These are phyloP conservation scores for Cygnus atratus DNA, from an alignment of 2,113 vertebrate genomes.

Conservation along the genomic window DNA sequence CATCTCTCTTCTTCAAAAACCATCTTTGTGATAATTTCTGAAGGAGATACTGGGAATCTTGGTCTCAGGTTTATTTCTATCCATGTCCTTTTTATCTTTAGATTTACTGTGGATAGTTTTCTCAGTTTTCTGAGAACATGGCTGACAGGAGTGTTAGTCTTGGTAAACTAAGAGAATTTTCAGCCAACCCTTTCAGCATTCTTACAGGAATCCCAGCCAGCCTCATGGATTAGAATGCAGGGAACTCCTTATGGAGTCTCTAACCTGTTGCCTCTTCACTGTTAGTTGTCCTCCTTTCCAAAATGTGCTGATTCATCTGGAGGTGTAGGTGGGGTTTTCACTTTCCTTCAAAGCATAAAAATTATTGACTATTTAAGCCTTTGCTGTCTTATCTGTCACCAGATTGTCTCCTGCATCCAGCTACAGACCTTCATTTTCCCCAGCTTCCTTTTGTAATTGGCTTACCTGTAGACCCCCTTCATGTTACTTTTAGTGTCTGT, in stretches of 20 bases:
- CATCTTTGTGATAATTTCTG: not conserved
- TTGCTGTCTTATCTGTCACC: not conserved
- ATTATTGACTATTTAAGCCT: not conserved
- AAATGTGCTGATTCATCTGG: not conserved
- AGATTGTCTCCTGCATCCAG: not conserved
- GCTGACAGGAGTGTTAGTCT: not conserved
- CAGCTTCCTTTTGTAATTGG: not conserved
- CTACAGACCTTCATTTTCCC: not conserved
- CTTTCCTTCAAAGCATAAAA: not conserved
- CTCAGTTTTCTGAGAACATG: fast-evolving
- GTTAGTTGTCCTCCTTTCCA: not conserved
- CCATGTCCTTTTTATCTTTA: not conserved
- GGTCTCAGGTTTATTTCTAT: not conserved
- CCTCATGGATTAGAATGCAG: not conserved
- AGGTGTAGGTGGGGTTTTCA: not conserved
- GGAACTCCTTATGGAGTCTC: not conserved
- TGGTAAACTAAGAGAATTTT: not conserved
- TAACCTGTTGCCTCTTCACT: not conserved
- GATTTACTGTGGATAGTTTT: not conserved
- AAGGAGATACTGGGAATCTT: not conserved
- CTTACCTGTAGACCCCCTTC: not conserved
- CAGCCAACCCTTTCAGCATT: not conserved
- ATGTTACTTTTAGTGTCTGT: not conserved
- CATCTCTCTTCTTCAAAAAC: not conserved
- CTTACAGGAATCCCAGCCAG: not conserved